Percentiles rank a stretch among this genome's conserved stretches.
phyloP scores from a whole-genome alignment of 2,888 invertebrate species.

The Druceiella hillmani region DNA sequence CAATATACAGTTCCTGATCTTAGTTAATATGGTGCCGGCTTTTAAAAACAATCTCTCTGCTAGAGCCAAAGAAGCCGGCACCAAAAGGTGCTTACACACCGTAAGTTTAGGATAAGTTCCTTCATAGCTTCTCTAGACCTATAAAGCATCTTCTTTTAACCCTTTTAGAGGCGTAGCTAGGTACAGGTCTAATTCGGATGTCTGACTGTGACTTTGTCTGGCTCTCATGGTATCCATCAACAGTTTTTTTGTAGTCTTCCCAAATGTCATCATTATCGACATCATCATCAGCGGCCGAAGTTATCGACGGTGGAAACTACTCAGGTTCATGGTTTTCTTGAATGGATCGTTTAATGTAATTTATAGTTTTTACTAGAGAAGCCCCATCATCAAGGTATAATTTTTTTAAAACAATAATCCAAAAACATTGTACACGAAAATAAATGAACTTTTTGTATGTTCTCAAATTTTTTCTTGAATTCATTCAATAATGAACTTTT shows the following conservation, averaged over 20 bases:
- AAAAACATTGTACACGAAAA: no score
- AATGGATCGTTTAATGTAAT: slow-evolving; percentile 22
- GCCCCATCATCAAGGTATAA: slow-evolving; percentile 19
- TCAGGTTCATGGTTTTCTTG: slow-evolving; percentile 21
- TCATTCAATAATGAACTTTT: slow-evolving; percentile 22
- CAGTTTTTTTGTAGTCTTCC: no score
- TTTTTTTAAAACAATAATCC: slow-evolving; percentile 25
- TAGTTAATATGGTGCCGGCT: slow-evolving; percentile 21
- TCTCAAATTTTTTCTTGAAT: no score
- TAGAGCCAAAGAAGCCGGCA: slow-evolving; percentile 24
- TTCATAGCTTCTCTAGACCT: slow-evolving; percentile 24
- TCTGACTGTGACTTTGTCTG: slow-evolving; percentile 21
- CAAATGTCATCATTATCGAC: no score
- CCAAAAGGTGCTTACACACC: slow-evolving; percentile 21
- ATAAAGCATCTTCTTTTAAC: slow-evolving; percentile 23
- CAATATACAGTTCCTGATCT: slow-evolving; percentile 20
- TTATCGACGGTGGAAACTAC: no score
- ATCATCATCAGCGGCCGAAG: no score
- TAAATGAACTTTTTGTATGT: no score
- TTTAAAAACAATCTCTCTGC: slow-evolving; percentile 21
- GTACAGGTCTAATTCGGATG: slow-evolving; percentile 17
- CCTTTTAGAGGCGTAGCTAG: slow-evolving; percentile 20
- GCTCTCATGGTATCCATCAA: slow-evolving; percentile 21
- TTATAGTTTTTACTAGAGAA: slow-evolving; percentile 22
- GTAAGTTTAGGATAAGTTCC: no score